These are phyloP conservation scores for Euplexia lucipara DNA, from an alignment of 2,888 invertebrate genomes.

Conservation along the genomic window DNA sequence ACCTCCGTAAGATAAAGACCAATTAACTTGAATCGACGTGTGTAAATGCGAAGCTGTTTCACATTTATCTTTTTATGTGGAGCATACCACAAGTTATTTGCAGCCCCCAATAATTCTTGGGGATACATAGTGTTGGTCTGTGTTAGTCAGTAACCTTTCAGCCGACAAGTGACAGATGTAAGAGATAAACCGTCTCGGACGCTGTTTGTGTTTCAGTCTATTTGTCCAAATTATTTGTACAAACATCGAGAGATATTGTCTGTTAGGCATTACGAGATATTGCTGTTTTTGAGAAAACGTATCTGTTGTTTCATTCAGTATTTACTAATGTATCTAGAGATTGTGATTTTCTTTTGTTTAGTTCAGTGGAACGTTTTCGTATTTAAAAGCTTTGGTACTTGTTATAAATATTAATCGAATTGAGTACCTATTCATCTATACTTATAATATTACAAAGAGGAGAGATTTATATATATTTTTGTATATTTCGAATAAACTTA, in stretches of 20 bases:
- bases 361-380: not conserved
- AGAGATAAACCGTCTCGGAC: constrained; percentile 37
- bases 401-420: not conserved
- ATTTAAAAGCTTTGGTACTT: not conserved
- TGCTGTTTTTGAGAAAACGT: constrained; percentile 32
- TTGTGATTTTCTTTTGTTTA: not conserved
- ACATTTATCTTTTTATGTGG: not conserved
- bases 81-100: not conserved
- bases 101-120: constrained; percentile 24
- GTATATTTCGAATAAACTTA: too few species aligned
- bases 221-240: constrained; percentile 48
- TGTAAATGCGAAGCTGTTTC: not conserved
- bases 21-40: not conserved
- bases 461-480: too few species aligned
- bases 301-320: constrained; percentile 23
- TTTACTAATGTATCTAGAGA: constrained; percentile 1
- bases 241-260: constrained; percentile 36
- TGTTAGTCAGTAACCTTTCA: constrained; percentile 17
- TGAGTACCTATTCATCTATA: too few species aligned
- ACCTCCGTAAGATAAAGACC: not conserved
- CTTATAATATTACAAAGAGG: too few species aligned
- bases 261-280: constrained; percentile 38
- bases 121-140: not conserved
- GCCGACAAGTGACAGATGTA: constrained; percentile 38
- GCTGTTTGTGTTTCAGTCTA: constrained; percentile 41